Evolutionary conservation across 2,888 invertebrate genomes (phyloP), one percentile per base, ranked within the genome.

Genomic region (Rhabditophanes sp.): DNA sequence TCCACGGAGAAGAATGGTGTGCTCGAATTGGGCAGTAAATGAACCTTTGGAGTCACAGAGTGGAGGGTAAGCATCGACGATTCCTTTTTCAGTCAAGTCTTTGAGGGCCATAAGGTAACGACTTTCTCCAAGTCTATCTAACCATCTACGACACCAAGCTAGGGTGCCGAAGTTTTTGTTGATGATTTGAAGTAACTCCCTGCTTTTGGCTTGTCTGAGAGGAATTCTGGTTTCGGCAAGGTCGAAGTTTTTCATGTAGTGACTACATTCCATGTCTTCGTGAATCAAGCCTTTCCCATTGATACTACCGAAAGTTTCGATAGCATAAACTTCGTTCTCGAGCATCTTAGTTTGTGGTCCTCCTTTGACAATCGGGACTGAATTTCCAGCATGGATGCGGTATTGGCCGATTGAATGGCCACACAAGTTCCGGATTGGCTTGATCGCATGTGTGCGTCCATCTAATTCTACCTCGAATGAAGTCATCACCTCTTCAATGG

Each of bases 21-120:
- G 96, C 67, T 99, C 96, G 66, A 82, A 99, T 71, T 99, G 96
- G 26, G 96, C 96, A 0, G 96, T 99, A 70, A 90, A 99, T 67
- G 82, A 85, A 37, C 96, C 93, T 68, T 82, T 84, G 46, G 81
- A 75, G 71, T 96, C 96, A 65, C 90, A 93, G 33, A 96, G 75
- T 6, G 96, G 96, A 14, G 96, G 96, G 70, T 96, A 96, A 1
- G 93, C 80, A 64, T 88, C 85, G n/a, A 99, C 82, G 18, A 90
- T 81, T 30, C 82, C 82, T 66, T 88, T 88, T 67, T 96, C 93
- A 69, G 88, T 88, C 35, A 96, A 74, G 73, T 96, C 93, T 46
- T 96, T 96, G 27, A 96, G 73, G 1, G 88, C 88, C 82, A 93
- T 85, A 58, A 93, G 80, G 69, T 96, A 96, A 65, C 90, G 88